Evolutionary conservation across 23 tunicate genomes (phyloP).

Genomic region (Botrylloides violaceus): DNA sequence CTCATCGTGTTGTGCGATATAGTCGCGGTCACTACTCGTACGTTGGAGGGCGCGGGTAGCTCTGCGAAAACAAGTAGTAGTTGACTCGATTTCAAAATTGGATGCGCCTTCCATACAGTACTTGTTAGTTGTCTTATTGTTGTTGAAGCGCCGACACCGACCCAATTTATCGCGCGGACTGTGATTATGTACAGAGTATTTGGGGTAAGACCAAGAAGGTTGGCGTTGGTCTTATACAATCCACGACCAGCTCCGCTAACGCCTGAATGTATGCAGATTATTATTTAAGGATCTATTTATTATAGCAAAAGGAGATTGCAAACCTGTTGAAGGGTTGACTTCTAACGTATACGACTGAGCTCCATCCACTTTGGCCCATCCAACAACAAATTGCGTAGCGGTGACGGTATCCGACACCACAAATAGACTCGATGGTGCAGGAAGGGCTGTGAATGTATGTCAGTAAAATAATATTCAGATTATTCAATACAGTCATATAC

Average conservation of each 20-base stretch:
- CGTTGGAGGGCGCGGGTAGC: conserved; percentile 44
- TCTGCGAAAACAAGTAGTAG: conserved; percentile 3
- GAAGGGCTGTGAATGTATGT: conserved; percentile 39
- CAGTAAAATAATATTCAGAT: conserved; percentile 14
- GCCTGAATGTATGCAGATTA: conserved; percentile 16
- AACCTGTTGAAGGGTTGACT: conserved; percentile 69
- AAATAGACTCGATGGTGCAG: conserved; percentile 43
- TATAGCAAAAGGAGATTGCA: neutral
- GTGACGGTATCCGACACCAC: conserved; percentile 54
- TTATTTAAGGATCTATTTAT: neutral
- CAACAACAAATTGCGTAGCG: conserved; percentile 51
- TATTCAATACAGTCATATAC: too few relatives aligned
- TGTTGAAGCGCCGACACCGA: conserved; percentile 63
- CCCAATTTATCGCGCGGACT: conserved; percentile 65
- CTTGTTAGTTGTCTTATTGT: conserved; percentile 60
- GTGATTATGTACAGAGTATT: conserved; percentile 80
- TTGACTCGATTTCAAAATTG: too few relatives aligned
- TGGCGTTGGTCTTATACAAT: conserved; percentile 29
- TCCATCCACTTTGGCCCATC: conserved; percentile 56
- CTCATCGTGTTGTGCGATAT: conserved; percentile 63
- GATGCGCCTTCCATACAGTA: too few relatives aligned
- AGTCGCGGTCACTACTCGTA: conserved; percentile 40
- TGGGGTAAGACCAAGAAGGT: conserved; percentile 66
- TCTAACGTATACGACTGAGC: conserved; percentile 55
- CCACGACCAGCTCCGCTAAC: conserved; percentile 68